Conservation (phyloP, 2,797 vertebrate species). For the Notolabrus celidotus region DNA sequence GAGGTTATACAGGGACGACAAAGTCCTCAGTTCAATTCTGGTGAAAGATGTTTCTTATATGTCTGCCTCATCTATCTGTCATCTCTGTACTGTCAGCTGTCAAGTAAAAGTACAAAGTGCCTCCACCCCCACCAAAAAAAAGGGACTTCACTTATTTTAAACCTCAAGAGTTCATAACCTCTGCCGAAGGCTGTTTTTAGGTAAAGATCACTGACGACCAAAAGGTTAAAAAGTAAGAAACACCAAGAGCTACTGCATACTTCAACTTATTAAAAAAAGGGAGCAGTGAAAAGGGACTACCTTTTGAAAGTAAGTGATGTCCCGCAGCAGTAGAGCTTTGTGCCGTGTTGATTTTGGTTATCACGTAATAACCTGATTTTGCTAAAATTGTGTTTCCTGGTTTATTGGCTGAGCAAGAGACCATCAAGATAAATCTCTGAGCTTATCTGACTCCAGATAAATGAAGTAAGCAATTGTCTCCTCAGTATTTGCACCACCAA, state of each 20-base stretch:
- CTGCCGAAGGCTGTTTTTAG: not conserved
- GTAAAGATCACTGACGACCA: not conserved
- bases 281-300: not conserved
- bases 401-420: not conserved
- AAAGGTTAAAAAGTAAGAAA: not conserved
- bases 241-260: not conserved
- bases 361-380: constrained; percentile 7
- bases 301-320: not conserved
- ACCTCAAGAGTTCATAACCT: not conserved
- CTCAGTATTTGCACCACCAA: not conserved
- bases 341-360: constrained; percentile 13
- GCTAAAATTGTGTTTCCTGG: not conserved
- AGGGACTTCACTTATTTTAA: not conserved
- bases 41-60: not conserved
- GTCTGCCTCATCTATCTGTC: not conserved
- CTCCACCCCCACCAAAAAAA: not conserved
- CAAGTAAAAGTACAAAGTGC: constrained; percentile 1
- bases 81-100: not conserved
- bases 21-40: not conserved
- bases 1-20: not conserved
- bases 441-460: constrained; percentile 1
- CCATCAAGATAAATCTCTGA: constrained; percentile 7
- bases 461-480: not conserved
- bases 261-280: not conserved
- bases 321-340: not conserved